Evolutionary conservation across 2,113 vertebrate genomes (phyloP).

Genomic region (Pelmatolapia mariae): DNA sequence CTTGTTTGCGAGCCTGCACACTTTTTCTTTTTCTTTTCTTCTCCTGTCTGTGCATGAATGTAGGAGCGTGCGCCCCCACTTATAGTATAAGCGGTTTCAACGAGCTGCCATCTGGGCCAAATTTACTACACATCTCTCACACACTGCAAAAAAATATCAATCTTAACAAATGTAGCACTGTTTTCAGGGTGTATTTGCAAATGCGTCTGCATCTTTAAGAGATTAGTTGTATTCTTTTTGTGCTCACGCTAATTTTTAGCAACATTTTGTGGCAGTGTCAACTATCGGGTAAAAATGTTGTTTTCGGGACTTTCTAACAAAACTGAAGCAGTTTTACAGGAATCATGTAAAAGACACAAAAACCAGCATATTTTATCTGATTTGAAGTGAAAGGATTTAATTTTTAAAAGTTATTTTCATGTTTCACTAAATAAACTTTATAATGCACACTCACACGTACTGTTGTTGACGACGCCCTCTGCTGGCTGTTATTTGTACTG

Average conservation of each 20-base stretch:
- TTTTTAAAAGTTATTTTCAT: background rate
- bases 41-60: background rate
- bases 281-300: background rate
- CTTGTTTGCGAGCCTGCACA: background rate
- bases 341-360: background rate
- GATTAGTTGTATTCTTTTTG: background rate
- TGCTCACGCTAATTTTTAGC: background rate
- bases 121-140: background rate
- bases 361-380: constrained; percentile 23
- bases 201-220: background rate
- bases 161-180: background rate
- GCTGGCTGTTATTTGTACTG: constrained; percentile 54
- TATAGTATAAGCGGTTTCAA: constrained; percentile 19
- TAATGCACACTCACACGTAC: background rate
- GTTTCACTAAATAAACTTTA: background rate
- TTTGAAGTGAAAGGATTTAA: background rate
- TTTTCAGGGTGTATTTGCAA: background rate
- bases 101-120: constrained; percentile 41
- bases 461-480: constrained; percentile 23
- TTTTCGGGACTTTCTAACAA: background rate
- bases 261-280: background rate
- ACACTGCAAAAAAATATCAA: background rate
- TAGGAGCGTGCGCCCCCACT: background rate
- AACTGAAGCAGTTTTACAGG: background rate
- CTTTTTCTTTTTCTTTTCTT: background rate